These are phyloP conservation scores for Echinarachnius parma DNA, from an alignment of 53 echinoderm and acorn worm species.

Conservation along the genomic window DNA sequence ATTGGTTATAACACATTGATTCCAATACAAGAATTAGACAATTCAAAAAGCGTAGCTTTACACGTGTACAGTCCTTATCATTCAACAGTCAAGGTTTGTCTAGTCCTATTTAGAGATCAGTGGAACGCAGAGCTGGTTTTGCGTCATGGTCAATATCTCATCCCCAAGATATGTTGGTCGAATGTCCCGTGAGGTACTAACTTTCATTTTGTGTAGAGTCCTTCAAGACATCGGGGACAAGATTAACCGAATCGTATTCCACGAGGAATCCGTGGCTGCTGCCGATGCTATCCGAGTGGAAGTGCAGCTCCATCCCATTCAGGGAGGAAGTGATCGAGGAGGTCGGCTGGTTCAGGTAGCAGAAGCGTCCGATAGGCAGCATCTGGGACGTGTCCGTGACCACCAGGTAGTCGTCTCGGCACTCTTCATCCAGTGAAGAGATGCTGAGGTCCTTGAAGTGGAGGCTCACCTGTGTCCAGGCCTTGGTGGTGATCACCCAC, in stretches of 20 bases:
- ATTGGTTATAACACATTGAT: too few species aligned
- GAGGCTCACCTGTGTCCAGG: slow-evolving; percentile 18
- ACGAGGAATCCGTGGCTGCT: slow-evolving; percentile 15
- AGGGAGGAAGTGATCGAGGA: background rate
- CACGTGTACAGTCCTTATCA: too few species aligned
- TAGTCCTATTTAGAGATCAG: too few species aligned
- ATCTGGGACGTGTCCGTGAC: background rate
- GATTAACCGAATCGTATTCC: background rate
- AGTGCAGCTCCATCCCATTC: slow-evolving; percentile 32
- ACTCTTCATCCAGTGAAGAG: slow-evolving; percentile 11
- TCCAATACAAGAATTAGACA: too few species aligned
- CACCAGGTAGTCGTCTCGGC: slow-evolving; percentile 17
- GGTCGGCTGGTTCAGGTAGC: background rate
- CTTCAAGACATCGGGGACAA: slow-evolving; percentile 12
- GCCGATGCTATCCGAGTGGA: slow-evolving; percentile 17
- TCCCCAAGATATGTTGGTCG: background rate
- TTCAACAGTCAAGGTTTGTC: too few species aligned
- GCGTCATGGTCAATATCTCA: background rate
- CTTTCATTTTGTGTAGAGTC: background rate
- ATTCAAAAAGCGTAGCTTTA: too few species aligned
- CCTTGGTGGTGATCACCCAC: slow-evolving; percentile 19
- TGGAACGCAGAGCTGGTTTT: background rate
- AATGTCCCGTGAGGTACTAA: background rate
- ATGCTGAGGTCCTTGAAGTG: slow-evolving; percentile 12
- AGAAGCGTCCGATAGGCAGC: slow-evolving; percentile 9